Base-by-base conservation (phyloP, 2,113 vertebrate species). In the Spheniscus mendiculus region DNA sequence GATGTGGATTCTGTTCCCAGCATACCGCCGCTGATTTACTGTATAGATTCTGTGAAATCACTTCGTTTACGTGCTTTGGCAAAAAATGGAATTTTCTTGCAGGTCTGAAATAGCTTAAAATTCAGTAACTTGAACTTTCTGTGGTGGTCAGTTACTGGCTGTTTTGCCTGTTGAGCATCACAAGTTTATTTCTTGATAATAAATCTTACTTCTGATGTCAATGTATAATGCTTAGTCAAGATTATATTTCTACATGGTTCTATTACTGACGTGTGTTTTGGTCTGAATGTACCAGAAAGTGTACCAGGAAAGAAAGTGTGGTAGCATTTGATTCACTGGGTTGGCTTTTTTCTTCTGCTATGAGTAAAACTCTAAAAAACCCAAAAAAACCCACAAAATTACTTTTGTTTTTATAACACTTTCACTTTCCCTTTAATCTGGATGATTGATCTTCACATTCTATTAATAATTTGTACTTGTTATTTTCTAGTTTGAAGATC, bases 401-500 rank as follows among this genome's bases (percentile, higher is more conserved):
- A 26, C 5, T 42, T 55, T 19, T 81, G 8, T 32, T 44, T 17
- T 84, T 76, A 14, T 52, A 49, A 52, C 3, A 17, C 26, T 65
- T 11, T 49, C 27, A n/a, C 30, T 55, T 59, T 66, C 21, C 40
- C 45, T 53, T 49, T 59, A n/a, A 10, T 55, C 4, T 22, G 44
- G 27, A 12, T 77, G 40, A 32, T 49, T 58, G 11, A 8, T 15
- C 13, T 62, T 83, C 62, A 71, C 13, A 53, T 78, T 69, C 53
- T 95, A 19, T 42, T 87, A 67, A 85, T 62, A 44, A 27, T 74
- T 94, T 77, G 21, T 78, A 25, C 49, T 89, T 6, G 7, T 30
- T 94, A 6, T 18, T 63, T 92, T 90, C 44, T 92, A 99, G 99
- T 99, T 99, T 97, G 99, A 99, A 97, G 98, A 99, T 88, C 98